Evolutionary conservation across 2,888 invertebrate species (phyloP), one percentile per base, ranked within the genome.

Genomic region (Plebejus melissa): DNA sequence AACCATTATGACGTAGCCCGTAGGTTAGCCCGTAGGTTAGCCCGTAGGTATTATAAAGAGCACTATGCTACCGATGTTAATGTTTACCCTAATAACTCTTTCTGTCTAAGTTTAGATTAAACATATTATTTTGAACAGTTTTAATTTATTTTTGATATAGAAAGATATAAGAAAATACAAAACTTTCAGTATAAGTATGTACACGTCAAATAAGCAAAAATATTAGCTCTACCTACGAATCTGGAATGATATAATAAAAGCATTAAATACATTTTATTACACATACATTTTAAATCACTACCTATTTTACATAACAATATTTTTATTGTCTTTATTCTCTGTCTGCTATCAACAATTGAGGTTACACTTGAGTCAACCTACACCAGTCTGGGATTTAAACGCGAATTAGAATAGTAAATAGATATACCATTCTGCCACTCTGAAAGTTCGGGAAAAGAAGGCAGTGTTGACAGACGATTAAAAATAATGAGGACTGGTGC

Each of bases 221-320:
- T 13, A 65, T 32, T 36, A 16, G 28, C 32, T 65, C 32, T 65
- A 65, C 32, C 65, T 65, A 65, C 32, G 65, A 32, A 65, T 65
- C 32, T 65, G 65, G 65, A 65, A 36, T 65, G 65, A 36, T 65
- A 36, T 65, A 65, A 65, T 36, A 65, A 36, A 65, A 65, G 65
- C 32, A 65, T 65, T 65, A 32, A 32, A 65, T 65, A 65, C 65
- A 65, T 65, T 65, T 65, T 16, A 65, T 74, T 76, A 70, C 69
- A 79, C 78, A 77, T 84, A 82, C 82, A 84, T 83, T 84, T 85
- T 80, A 82, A 65, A 65, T 69, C 9, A 41, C 28, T 46, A 41
- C 41, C 9, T n/a, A 72, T 13, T 72, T 72, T 4, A 32, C 32
- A 16, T 16, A 28, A 32, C 13, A 72, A 32, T 32, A 50, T 16